A percentile compares a stretch with the other conserved stretches of the same genome.
phyloP scores from a whole-genome alignment of 1,140 invertebrate genomes.

The Nasonia longicornis region DNA sequence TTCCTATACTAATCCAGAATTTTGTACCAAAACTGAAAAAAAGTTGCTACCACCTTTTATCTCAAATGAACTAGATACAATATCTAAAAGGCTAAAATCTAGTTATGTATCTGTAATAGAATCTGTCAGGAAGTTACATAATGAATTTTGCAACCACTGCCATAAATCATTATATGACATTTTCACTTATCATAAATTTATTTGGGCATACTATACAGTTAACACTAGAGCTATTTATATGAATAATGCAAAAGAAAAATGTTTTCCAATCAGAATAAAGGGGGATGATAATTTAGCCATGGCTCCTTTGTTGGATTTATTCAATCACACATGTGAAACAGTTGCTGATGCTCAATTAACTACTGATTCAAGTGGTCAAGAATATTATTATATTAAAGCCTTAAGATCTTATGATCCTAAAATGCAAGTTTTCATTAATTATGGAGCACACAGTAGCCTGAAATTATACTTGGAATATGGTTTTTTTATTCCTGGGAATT shows the following conservation, averaged over 20 bases:
- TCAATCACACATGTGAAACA: slow-evolving; percentile 78
- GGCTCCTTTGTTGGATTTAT: slow-evolving; percentile 83
- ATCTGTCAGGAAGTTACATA: slow-evolving; percentile 62
- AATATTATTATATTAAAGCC: slow-evolving; percentile 72
- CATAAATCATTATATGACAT: slow-evolving; percentile 59
- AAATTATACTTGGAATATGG: slow-evolving; percentile 82
- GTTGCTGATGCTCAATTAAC: slow-evolving; percentile 69
- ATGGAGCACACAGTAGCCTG: slow-evolving; percentile 78
- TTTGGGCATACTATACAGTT: slow-evolving; percentile 78
- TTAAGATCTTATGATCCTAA: slow-evolving; percentile 65
- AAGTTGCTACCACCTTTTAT: slow-evolving; percentile 55
- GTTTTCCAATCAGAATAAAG: slow-evolving; percentile 60
- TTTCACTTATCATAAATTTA: slow-evolving; percentile 66
- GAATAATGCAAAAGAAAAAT: slow-evolving; percentile 60
- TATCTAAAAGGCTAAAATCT: slow-evolving; percentile 50
- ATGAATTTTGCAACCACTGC: slow-evolving; percentile 64
- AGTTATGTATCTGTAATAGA: slow-evolving; percentile 52
- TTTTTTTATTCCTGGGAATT: slow-evolving; percentile 76
- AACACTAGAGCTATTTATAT: slow-evolving; percentile 81
- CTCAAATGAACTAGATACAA: slow-evolving; percentile 44
- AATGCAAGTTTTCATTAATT: slow-evolving; percentile 82
- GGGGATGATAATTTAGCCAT: slow-evolving; percentile 75
- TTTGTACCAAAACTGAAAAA: slow-evolving; percentile 64
- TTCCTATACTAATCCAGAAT: slow-evolving; percentile 69
- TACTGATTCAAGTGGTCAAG: slow-evolving; percentile 58